These are phyloP conservation scores for Archegozetes longisetosus DNA, from an alignment of 1,140 invertebrate species.

Conservation along the genomic window DNA sequence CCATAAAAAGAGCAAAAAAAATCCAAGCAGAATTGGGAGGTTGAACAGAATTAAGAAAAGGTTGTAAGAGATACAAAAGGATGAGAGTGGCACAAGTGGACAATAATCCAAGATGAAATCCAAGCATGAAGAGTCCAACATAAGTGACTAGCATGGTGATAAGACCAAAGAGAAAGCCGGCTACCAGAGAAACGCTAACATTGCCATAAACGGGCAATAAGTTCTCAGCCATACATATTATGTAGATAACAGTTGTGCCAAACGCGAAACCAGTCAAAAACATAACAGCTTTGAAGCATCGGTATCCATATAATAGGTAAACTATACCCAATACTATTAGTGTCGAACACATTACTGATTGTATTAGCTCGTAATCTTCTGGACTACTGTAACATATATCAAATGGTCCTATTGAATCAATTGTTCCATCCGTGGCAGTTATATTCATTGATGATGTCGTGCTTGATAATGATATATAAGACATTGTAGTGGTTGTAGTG, in stretches of 20 bases:
- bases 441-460: not conserved
- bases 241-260: slow-evolving; percentile 55
- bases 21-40: slow-evolving; percentile 41
- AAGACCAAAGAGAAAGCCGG: slow-evolving; percentile 56
- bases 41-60: slow-evolving; percentile 35
- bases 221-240: slow-evolving; percentile 54
- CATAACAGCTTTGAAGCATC: slow-evolving; percentile 75
- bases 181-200: slow-evolving; percentile 50
- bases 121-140: slow-evolving; percentile 62
- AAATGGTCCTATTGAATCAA: not conserved
- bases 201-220: slow-evolving; percentile 54
- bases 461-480: not conserved
- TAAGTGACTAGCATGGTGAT: slow-evolving; percentile 63
- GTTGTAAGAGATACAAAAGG: slow-evolving; percentile 29
- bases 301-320: slow-evolving; percentile 49
- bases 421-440: not conserved
- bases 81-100: slow-evolving; percentile 41
- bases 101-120: slow-evolving; percentile 57
- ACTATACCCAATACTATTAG: slow-evolving; percentile 14
- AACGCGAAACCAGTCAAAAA: slow-evolving; percentile 74
- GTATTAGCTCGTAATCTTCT: slow-evolving; percentile 10
- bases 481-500: not conserved
- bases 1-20: slow-evolving; percentile 46
- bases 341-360: slow-evolving; percentile 1
- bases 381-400: slow-evolving; percentile 12